Base-by-base conservation (phyloP, 2,797 vertebrate genomes). In the Epinephelus coioides region DNA sequence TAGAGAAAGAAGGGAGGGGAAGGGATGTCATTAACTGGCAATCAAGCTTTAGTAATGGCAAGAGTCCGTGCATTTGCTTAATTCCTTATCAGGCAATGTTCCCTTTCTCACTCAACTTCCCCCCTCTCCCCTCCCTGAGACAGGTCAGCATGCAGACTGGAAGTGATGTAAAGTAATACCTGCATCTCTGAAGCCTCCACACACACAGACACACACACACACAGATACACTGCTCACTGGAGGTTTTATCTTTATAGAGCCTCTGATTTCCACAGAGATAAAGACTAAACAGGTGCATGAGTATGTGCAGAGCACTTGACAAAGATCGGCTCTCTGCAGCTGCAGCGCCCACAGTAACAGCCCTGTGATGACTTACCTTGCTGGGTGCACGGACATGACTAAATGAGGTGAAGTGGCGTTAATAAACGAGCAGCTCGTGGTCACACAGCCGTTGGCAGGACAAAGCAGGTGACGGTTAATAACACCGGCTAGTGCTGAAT, bases 51-150 rank as follows among this genome's bases (percentile, higher is more conserved):
- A 65, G 82, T 79, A 78, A 89, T 71, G 84, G 60, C 49, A 23
- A 47, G 79, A 76, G 81, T 74, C 64, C 10, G 30, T 78, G 84
- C 79, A 84, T 89, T 87, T 86, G 83, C 73, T 83, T 85, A 60
- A 83, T 84, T 85, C 91, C 85, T 92, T 91, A 88, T 91, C 90
- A 89, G 90, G 86, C 81, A 86, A 91, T 91, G 84, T 85, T 88
- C 68, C 78, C 50, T 81, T 87, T 87, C 71, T 73, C 73, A 63
- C 76, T 62, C 70, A 63, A 34, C 34, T 34, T 34, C 7, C 67
- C 12, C 40, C 19, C 51, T 21, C 51, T 47, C 46, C 23, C 50
- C 3, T 49, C 38, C 17, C 23, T 50, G 56, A 84, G 79, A 85
- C 82, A 81, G 75, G 81, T 87, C 86, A 88, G 80, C 77, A 77